Evolutionary conservation across 1,140 invertebrate genomes (phyloP).

Genomic region (Oscheius sp.): DNA sequence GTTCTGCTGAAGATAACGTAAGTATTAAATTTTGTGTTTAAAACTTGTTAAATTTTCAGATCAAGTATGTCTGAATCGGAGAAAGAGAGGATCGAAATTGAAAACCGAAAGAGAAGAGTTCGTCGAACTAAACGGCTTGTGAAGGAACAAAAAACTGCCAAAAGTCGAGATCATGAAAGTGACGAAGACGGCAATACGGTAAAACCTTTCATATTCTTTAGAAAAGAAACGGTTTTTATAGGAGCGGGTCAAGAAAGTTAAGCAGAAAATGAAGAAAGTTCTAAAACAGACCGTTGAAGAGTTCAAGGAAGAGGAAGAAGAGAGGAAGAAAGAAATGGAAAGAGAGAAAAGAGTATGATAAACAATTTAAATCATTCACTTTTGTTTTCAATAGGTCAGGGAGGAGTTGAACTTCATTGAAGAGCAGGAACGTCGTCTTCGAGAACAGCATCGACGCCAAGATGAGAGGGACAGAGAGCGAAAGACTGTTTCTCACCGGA

Average conservation of each 20-base stretch:
- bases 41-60: conserved; percentile 8
- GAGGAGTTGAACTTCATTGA: conserved; percentile 23
- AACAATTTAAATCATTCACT: not conserved
- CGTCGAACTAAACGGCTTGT: conserved; percentile 46
- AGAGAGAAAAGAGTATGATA: conserved; percentile 16
- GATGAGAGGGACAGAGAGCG: too few species aligned
- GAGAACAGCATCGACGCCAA: not conserved
- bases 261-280: conserved; percentile 45
- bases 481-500: not conserved
- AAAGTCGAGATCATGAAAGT: conserved; percentile 2
- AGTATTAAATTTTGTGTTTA: too few species aligned
- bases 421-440: not conserved
- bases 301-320: conserved; percentile 53
- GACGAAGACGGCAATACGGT: conserved; percentile 8
- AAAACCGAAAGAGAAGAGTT: conserved; percentile 56
- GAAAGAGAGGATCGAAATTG: conserved; percentile 55
- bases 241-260: conserved; percentile 1
- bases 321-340: conserved; percentile 38
- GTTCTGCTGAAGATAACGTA: too few species aligned
- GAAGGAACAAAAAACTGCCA: conserved; percentile 16
- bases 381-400: conserved; percentile 11
- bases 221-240: too few species aligned
- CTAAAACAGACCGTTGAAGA: conserved; percentile 52
- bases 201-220: conserved; percentile 8
- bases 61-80: conserved; percentile 58